Base-by-base conservation (phyloP, 2,888 invertebrate species). In the Mythimna impura region DNA sequence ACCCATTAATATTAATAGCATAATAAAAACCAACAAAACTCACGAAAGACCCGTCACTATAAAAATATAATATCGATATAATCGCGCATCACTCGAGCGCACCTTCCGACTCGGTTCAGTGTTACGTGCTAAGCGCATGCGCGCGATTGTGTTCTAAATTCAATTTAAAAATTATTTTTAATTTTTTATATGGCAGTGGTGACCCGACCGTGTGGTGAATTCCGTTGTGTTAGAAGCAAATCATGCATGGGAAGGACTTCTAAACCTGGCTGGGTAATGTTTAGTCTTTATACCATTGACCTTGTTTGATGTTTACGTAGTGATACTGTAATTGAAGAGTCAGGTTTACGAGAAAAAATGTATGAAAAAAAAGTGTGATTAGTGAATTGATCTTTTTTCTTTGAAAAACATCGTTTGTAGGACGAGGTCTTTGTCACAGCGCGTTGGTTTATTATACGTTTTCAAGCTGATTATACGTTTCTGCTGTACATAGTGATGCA, bases 101-200 rank as follows among this genome's bases (percentile, higher is more conserved):
- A 91, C 93, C 93, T 93, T 93, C 92, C 90, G 89, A 86, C 50
- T 61, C 86, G 83, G 91, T 91, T 94, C 94, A 95, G 95, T 95
- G 91, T 89, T 91, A 91, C 93, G 92, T 91, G 90, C 89, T 89
- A 86, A 82, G 93, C 95, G 94, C 94, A 89, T 91, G 95, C 94
- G 95, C 94, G 91, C 93, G 91, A 93, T 88, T 93, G 95, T 93
- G 90, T 93, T 79, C 84, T 83, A 86, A 86, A 87, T 89, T 84
- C 71, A 81, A 78, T 73, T 74, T 84, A 81, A 85, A 73, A 85
- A 91, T 89, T 90, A 88, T 87, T 91, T 93, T 85, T 95, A 94
- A 94, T 95, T 91, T 93, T 85, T 95, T 94, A 94, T 95, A 96
- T 96, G 95, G 95, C 96, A 95, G 94, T 95, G 92, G 93, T 93